Conservation (phyloP, 2,797 vertebrate species). For the Glyptemys insculpta region DNA sequence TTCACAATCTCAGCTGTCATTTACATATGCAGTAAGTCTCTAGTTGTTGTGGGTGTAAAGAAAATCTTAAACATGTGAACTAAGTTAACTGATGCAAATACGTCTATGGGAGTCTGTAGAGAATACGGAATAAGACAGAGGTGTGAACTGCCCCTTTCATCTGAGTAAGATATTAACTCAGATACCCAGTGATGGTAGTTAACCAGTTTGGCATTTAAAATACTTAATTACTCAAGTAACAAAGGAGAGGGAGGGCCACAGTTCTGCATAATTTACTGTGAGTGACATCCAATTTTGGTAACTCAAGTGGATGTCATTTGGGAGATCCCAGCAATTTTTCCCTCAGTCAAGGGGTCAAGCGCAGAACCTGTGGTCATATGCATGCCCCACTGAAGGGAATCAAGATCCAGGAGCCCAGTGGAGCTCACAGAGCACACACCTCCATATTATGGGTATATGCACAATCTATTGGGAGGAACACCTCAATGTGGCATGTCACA, state of each 20-base stretch:
- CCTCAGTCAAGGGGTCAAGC: neutral
- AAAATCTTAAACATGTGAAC: neutral
- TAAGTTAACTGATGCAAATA: neutral
- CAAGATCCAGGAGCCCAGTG: neutral
- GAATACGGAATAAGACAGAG: slow-evolving; percentile 19
- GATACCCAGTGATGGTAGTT: slow-evolving; percentile 44
- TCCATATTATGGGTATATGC: neutral
- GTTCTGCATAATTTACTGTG: slow-evolving; percentile 68
- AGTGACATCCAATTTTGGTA: slow-evolving; percentile 55
- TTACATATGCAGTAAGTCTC: neutral
- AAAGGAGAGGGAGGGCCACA: slow-evolving; percentile 43
- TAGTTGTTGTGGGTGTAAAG: neutral
- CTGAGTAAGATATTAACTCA: slow-evolving; percentile 37
- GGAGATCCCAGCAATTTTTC: slow-evolving; percentile 20
- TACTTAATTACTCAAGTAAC: slow-evolving; percentile 62
- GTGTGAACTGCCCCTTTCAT: neutral
- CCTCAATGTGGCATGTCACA: neutral
- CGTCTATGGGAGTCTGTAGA: neutral
- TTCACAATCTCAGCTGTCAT: neutral
- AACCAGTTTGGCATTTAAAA: slow-evolving; percentile 73
- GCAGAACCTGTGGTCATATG: neutral
- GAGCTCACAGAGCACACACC: neutral
- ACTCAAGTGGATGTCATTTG: slow-evolving; percentile 58
- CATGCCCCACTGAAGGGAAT: neutral
- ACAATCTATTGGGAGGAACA: neutral